Conservation (phyloP, 2,888 invertebrate species). For the Stenodera caucasica region DNA sequence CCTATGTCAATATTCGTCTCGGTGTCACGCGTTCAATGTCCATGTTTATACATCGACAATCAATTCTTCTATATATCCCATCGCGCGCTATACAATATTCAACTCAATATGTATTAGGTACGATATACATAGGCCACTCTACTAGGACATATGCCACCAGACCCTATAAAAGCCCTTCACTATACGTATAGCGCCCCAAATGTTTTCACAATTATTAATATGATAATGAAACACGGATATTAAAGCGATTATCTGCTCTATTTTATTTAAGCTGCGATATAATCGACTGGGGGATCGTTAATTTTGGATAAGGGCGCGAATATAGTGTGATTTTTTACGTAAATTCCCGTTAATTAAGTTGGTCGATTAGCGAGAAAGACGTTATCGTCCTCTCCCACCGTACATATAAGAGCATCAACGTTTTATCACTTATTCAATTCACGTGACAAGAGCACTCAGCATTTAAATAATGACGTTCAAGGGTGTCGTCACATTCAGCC, state of each 20-base stretch:
- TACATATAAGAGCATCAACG: conserved; percentile 15
- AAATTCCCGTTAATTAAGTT: not conserved
- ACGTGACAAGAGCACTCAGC: conserved; percentile 30
- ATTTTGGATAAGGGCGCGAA: no score
- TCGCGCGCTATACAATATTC: conserved; percentile 10
- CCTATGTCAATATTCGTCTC: conserved; percentile 45
- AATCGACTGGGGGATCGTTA: no score
- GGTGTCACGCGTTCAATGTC: conserved; percentile 40
- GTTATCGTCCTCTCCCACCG: not conserved
- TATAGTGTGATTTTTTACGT: no score
- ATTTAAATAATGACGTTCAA: conserved; percentile 52
- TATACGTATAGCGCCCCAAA: not conserved
- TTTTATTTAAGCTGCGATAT: no score
- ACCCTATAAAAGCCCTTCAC: not conserved
- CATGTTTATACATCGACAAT: conserved; percentile 41
- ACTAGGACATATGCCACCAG: conserved; percentile 22
- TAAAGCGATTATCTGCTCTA: not conserved
- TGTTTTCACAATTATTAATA: not conserved
- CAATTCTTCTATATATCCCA: conserved; percentile 36
- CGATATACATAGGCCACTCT: conserved; percentile 21
- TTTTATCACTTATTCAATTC: conserved; percentile 22
- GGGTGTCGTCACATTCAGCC: conserved; percentile 45
- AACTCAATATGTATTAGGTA: not conserved
- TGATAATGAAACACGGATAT: not conserved
- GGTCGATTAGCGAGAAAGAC: not conserved